Base-by-base conservation (phyloP, 2,797 vertebrate genomes). In the Oryzias dopingdopingensis region DNA sequence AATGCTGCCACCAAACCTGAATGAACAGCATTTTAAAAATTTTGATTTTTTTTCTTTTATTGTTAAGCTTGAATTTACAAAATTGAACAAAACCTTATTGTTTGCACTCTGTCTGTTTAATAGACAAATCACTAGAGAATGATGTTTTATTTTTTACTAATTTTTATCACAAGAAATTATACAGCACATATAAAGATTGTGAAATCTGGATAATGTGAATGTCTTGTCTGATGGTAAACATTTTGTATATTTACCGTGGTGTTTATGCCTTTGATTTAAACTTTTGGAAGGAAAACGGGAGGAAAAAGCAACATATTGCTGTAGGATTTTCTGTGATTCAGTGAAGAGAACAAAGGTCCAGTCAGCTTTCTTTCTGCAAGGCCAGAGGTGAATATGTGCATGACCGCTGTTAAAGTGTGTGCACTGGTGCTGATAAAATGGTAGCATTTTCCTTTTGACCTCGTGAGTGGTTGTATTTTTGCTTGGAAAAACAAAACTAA, bases 381-480 rank as follows among this genome's bases (percentile, higher is more conserved):
- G 71, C 63, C 69, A 57, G 46, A 66, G 50, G 59, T 48, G 57
- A 41, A 49, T 49, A 47, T 49, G 55, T 59, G 48, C 6, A 41
- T 49, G 48, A 62, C 46, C 16, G 6, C 37, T 47, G 55, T 56
- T 43, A 18, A 16, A 59, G 53, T 40, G 64, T 70, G 26, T 56
- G 37, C 15, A n/a, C 37, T 26, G 12, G 45, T 37, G 37, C 46
- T 53, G 49, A 49, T 66, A 59, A 60, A 67, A 70, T 15, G 37
- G 42, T 49, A 61, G 56, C 45, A 75, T 70, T 62, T 37, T 65
- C 29, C 64, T 72, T 59, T 60, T 40, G 63, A 78, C 56, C 70
- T 79, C 53, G 42, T 42, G 44, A 74, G 59, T 42, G 24, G 42
- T 40, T 72, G 54, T 57, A 52, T 65, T 62, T 8, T 15, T 52